Evolutionary conservation across 2,888 invertebrate genomes (phyloP).

Genomic region (Drosophila lacicola): DNA sequence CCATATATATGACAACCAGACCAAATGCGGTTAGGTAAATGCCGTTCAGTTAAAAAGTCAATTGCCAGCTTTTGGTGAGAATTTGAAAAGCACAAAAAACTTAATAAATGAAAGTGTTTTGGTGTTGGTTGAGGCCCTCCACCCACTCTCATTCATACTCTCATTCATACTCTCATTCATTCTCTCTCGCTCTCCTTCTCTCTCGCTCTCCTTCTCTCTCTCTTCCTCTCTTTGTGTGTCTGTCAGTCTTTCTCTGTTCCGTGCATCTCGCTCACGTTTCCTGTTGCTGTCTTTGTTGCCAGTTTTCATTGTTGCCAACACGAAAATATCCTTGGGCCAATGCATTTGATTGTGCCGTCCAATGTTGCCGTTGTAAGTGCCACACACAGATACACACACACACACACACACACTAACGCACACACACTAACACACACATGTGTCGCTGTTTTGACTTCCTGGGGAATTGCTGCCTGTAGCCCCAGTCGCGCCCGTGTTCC

Average conservation of each 20-base stretch:
- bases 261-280: background rate
- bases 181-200: slow-evolving; percentile 6
- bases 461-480: slow-evolving; percentile 63
- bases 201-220: background rate
- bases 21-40: background rate
- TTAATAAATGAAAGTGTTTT: slow-evolving; percentile 18
- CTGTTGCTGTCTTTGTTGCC: slow-evolving; percentile 14
- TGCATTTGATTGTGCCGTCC: slow-evolving; percentile 58
- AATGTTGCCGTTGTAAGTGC: slow-evolving; percentile 22
- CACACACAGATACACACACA: slow-evolving; percentile 11
- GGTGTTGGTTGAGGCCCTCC: too few species aligned
- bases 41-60: slow-evolving; percentile 40
- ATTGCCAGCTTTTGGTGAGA: slow-evolving; percentile 30
- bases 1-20: too few species aligned
- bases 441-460: slow-evolving; percentile 65
- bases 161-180: background rate
- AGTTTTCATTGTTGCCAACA: slow-evolving; percentile 66
- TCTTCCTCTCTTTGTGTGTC: background rate
- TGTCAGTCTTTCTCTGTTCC: background rate
- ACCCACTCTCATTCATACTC: background rate
- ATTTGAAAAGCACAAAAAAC: slow-evolving; percentile 14
- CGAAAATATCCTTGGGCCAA: slow-evolving; percentile 69
- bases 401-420: slow-evolving; percentile 1
- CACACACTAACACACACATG: slow-evolving; percentile 15
- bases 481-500: slow-evolving; percentile 39